Evolutionary conservation across 2,888 invertebrate genomes (phyloP), one percentile per base, ranked within the genome.

Genomic region (Oligia latruncula): DNA sequence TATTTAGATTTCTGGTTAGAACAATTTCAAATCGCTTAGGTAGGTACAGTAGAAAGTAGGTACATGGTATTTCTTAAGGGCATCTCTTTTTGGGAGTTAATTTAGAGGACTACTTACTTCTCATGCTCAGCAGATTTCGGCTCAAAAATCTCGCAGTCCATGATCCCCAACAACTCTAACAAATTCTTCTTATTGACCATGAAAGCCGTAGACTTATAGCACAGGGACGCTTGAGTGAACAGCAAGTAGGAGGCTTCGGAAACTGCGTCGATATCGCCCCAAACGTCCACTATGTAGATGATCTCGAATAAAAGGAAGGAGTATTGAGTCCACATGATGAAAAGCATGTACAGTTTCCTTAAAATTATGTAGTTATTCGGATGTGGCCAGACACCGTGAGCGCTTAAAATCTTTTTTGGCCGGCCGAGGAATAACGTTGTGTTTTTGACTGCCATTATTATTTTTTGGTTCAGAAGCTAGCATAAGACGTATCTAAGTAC

Each of bases 221-320:
- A 96, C 3, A 95, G 88, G 0, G 95, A 95, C 0, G 95, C 95
- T 80, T 95, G 95, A 0, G 96, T 95, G 82, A 96, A 96, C 0
- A 96, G 87, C 74, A 96, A 84, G 76, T 94, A 95, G 0, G 95
- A 95, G 0, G 95, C 95, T 77, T 96, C 95, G 0, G 95, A 95
- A 0, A 96, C 94, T 5, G 92, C 94, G 6, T 93, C 94, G 0
- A 96, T 87, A 71, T 96, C 95, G 0, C 96, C 96, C 95, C 95
- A 95, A 0, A 95, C 95, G 1, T 90, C 81, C 0, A 84, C 90
- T 76, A 96, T 93, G 81, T 96, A 95, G 71, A 95, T 91, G 1
- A 96, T 89, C 81, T 96, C 96, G 52, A 95, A 95, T 4, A 95
- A 29, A 2, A 95, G 88, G 73, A 95, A 96, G 0, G 92, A 92